Conservation (phyloP, 1,140 invertebrate genomes). For the Calosoma granatense region DNA sequence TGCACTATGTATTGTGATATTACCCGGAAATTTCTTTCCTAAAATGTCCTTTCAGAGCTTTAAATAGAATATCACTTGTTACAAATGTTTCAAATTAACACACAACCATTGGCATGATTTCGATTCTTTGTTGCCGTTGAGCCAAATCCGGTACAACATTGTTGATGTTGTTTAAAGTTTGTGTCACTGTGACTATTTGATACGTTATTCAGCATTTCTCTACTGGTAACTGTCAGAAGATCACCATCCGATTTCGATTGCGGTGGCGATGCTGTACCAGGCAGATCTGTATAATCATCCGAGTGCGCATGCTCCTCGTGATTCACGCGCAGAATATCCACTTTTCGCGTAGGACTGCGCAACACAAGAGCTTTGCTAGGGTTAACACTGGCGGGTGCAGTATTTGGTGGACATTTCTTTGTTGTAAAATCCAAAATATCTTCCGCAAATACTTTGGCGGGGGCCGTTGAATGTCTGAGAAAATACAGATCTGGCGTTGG, state of each 20-base stretch:
- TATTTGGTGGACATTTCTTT: conserved; percentile 2
- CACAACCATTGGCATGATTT: conserved; percentile 27
- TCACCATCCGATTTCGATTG: conserved; percentile 27
- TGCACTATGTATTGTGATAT: not conserved
- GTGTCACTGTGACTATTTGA: conserved; percentile 25
- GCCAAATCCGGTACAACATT: conserved; percentile 27
- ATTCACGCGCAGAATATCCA: conserved; percentile 14
- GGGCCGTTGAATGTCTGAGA: conserved; percentile 2
- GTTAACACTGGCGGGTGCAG: not conserved
- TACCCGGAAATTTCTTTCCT: not conserved
- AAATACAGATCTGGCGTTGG: conserved; percentile 10
- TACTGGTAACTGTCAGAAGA: conserved; percentile 15
- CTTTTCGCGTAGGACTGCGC: conserved; percentile 3
- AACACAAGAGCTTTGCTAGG: not conserved
- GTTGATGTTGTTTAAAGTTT: conserved; percentile 23
- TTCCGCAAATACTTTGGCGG: not conserved
- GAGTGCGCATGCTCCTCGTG: not conserved
- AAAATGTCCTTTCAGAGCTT: too few relatives aligned
- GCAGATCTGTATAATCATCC: conserved; percentile 12
- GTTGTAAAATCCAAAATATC: conserved; percentile 4
- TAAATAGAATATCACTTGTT: too few relatives aligned
- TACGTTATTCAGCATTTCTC: conserved; percentile 11
- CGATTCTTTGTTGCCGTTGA: conserved; percentile 22
- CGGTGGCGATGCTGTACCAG: conserved; percentile 16
- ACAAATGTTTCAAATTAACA: conserved; percentile 17